phyloP scores from a whole-genome alignment of 2,888 invertebrate genomes.

The Hemistola chrysoprasaria region DNA sequence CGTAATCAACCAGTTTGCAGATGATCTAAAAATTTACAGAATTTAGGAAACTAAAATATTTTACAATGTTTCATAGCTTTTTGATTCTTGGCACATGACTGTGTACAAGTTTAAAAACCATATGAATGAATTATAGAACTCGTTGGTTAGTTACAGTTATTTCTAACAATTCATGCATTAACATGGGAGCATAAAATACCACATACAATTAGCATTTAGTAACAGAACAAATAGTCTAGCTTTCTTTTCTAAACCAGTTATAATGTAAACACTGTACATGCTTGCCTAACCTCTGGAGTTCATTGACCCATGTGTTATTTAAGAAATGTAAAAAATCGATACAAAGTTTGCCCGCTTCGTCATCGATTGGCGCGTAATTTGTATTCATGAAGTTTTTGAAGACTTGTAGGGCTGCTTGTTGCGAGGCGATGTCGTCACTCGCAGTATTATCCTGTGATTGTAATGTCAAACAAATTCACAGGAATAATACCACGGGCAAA shows the following conservation, averaged over 20 bases:
- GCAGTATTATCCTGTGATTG: slow-evolving; percentile 95
- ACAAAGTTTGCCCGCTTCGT: slow-evolving; percentile 17
- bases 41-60: too few species aligned
- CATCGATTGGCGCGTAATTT: slow-evolving; percentile 15
- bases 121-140: too few species aligned
- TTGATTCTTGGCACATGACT: too few species aligned
- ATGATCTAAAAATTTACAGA: too few species aligned
- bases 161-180: slow-evolving; percentile 1
- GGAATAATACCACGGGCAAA: slow-evolving; percentile 85
- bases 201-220: slow-evolving; percentile 9
- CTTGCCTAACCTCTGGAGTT: slow-evolving; percentile 57
- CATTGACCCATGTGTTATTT: slow-evolving; percentile 62
- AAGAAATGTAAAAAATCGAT: slow-evolving; percentile 30
- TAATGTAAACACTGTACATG: slow-evolving; percentile 45
- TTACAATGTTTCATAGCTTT: too few species aligned
- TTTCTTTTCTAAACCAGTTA: slow-evolving; percentile 25
- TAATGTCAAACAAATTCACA: slow-evolving; percentile 86
- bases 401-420: slow-evolving; percentile 12
- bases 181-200: slow-evolving; percentile 1
- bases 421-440: slow-evolving; percentile 76
- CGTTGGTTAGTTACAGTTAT: neutral
- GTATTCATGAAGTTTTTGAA: slow-evolving; percentile 8
- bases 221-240: slow-evolving; percentile 20
- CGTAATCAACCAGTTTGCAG: too few species aligned
- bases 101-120: too few species aligned